These are phyloP conservation scores for Uria aalge DNA, from an alignment of 2,113 vertebrate species.

Conservation along the genomic window DNA sequence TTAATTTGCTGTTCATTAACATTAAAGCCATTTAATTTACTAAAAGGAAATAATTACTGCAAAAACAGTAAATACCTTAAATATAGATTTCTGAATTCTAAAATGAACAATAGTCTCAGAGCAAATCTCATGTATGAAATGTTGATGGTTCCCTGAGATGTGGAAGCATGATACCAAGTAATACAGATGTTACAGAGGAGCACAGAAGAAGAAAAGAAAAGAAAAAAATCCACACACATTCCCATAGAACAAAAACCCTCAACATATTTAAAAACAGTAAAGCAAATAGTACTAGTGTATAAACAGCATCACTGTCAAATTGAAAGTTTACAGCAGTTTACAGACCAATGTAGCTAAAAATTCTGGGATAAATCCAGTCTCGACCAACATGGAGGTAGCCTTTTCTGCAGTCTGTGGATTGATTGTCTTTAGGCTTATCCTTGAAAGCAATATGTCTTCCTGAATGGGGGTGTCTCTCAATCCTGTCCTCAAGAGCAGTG, in stretches of 20 bases:
- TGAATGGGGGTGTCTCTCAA: neutral
- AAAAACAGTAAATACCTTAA: neutral
- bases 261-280: neutral
- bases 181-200: neutral
- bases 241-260: neutral
- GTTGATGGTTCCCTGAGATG: neutral
- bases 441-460: neutral
- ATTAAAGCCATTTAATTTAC: neutral
- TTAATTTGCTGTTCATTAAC: neutral
- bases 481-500: neutral
- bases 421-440: neutral
- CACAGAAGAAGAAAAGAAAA: neutral
- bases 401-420: neutral
- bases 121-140: neutral
- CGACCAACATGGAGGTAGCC: neutral
- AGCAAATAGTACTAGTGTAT: neutral
- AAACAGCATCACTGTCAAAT: neutral
- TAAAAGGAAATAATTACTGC: neutral
- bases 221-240: fast-evolving
- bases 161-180: neutral
- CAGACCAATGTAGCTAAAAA: neutral
- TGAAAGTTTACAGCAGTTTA: neutral
- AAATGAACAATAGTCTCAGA: neutral
- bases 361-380: neutral
- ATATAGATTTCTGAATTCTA: neutral